Evolutionary conservation across 2,888 invertebrate genomes (phyloP).

Genomic region (Drosophila falleni): DNA sequence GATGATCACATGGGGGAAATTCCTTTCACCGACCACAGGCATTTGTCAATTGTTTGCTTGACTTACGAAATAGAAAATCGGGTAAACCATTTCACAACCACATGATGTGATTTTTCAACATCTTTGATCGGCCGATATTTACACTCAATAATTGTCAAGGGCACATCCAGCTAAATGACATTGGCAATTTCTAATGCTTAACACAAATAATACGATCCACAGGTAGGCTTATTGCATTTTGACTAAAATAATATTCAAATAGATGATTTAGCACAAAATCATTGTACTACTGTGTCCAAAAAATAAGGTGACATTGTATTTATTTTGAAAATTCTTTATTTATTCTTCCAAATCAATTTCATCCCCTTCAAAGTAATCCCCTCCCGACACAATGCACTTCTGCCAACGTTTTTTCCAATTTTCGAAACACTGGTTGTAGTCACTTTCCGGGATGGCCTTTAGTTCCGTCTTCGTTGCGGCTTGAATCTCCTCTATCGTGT

Average conservation of each 20-base stretch:
- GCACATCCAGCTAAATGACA: slow-evolving; percentile 1
- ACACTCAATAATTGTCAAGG: slow-evolving; percentile 20
- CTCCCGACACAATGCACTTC: too few species aligned
- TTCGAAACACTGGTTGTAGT: too few species aligned
- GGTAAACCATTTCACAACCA: slow-evolving; percentile 49
- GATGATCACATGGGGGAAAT: slow-evolving; percentile 44
- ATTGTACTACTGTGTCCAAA: too few species aligned
- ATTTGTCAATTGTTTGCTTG: slow-evolving; percentile 15
- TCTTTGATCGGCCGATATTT: slow-evolving; percentile 48
- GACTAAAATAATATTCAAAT: slow-evolving; percentile 27
- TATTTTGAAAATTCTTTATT: too few species aligned
- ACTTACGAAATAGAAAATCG: slow-evolving; percentile 8
- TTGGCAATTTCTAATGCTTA: slow-evolving; percentile 57
- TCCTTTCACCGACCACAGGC: background rate
- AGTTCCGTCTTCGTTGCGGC: too few species aligned
- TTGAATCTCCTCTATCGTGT: too few species aligned
- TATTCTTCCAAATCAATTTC: too few species aligned
- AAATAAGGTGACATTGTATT: too few species aligned
- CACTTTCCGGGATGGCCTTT: too few species aligned
- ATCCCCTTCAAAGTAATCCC: too few species aligned
- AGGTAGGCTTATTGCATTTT: slow-evolving; percentile 6
- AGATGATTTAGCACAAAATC: slow-evolving; percentile 22
- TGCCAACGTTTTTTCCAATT: too few species aligned
- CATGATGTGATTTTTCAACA: slow-evolving; percentile 27
- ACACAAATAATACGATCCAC: slow-evolving; percentile 46